Conservation (phyloP, 2,113 vertebrate genomes). For the Mirounga angustirostris region DNA sequence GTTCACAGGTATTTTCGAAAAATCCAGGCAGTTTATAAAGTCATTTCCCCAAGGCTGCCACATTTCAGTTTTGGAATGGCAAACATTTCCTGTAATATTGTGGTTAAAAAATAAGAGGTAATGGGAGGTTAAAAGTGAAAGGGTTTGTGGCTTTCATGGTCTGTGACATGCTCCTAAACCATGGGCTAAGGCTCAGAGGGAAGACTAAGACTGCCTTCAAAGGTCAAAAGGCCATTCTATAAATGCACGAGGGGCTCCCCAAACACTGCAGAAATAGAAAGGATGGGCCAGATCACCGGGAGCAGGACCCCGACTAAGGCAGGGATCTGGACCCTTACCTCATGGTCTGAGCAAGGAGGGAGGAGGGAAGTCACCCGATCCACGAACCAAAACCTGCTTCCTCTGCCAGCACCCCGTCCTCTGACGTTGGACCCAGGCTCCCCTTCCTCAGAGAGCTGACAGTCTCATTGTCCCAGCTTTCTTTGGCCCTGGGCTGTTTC, state of each 20-base stretch:
- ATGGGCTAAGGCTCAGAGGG: not conserved
- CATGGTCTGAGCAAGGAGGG: not conserved
- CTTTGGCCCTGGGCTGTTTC: not conserved
- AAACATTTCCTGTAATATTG: not conserved
- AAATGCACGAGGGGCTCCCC: fast-evolving
- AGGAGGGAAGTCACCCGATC: not conserved
- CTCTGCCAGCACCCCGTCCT: not conserved
- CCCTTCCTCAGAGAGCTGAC: not conserved
- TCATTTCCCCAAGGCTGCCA: not conserved
- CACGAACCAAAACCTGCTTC: not conserved
- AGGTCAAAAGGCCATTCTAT: not conserved
- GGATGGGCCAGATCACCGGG: not conserved
- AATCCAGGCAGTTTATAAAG: not conserved
- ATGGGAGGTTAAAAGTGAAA: not conserved
- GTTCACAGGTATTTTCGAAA: not conserved
- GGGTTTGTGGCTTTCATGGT: not conserved
- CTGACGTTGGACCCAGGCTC: not conserved
- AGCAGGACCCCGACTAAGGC: not conserved
- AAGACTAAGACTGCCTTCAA: not conserved
- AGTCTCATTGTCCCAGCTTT: not conserved
- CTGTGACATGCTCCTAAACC: not conserved
- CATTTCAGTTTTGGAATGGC: not conserved
- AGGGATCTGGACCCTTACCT: not conserved
- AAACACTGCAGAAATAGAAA: not conserved
- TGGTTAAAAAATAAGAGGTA: not conserved